Conservation (phyloP, 2,113 vertebrate genomes). For the Agapornis roseicollis region DNA sequence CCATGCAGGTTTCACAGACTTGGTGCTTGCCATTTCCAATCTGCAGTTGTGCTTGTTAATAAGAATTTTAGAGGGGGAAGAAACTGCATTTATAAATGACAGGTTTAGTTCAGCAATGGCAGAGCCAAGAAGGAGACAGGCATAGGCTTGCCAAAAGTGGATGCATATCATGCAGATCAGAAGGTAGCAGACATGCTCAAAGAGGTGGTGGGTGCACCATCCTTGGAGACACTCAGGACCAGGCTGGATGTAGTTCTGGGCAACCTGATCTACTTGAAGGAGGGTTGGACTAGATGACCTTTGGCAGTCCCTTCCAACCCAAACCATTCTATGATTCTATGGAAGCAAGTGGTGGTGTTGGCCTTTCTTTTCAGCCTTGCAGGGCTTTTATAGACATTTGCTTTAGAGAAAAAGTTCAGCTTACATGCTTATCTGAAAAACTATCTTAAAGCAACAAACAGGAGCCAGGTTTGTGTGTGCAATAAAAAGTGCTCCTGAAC, state of each 20-base stretch:
- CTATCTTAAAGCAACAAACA: neutral
- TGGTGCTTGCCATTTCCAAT: neutral
- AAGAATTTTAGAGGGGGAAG: neutral
- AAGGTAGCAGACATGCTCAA: neutral
- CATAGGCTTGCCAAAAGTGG: neutral
- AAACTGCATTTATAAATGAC: neutral
- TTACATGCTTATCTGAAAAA: neutral
- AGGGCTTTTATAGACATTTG: neutral
- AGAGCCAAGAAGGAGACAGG: neutral
- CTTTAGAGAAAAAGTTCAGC: neutral
- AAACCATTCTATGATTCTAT: neutral
- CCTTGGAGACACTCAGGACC: neutral
- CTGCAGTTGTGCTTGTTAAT: constrained; percentile 15
- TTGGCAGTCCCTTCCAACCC: neutral
- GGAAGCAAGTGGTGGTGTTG: neutral
- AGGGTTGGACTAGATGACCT: neutral
- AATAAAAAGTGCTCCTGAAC: neutral
- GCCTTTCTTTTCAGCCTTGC: neutral
- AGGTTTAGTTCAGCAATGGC: neutral
- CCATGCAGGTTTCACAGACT: neutral
- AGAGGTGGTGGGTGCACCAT: neutral
- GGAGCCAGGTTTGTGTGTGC: neutral
- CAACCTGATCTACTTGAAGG: neutral
- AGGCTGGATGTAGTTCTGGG: neutral
- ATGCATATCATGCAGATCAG: neutral